These are phyloP conservation scores for Odocoileus virginianus DNA, from an alignment of 2,113 vertebrate species.

Conservation along the genomic window DNA sequence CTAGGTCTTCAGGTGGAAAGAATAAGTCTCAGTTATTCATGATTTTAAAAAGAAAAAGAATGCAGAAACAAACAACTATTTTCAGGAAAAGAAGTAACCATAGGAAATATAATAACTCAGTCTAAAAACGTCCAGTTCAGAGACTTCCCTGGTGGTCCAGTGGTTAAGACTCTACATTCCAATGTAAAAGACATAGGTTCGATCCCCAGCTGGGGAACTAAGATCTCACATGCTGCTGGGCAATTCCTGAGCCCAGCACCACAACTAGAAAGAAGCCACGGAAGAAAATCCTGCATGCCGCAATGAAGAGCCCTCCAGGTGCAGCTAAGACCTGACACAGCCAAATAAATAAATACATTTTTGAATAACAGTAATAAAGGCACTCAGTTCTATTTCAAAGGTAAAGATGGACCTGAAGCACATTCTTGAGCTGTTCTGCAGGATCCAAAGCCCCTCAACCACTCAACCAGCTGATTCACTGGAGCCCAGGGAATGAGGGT, in stretches of 20 bases:
- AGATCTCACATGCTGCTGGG: neutral
- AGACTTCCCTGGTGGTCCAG: neutral
- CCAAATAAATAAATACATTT: neutral
- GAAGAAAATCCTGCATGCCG: neutral
- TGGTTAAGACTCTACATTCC: neutral
- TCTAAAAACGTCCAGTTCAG: neutral
- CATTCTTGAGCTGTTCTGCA: neutral
- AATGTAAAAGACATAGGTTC: neutral
- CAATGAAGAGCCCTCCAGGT: neutral
- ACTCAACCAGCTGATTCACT: neutral
- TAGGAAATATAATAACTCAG: neutral
- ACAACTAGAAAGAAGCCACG: neutral
- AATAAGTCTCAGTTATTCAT: neutral
- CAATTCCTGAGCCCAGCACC: neutral
- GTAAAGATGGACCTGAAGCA: neutral
- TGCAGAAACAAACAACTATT: neutral
- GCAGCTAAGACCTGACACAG: neutral
- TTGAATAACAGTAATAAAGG: neutral
- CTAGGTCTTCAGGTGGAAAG: neutral
- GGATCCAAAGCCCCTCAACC: neutral
- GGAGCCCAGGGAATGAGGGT: neutral
- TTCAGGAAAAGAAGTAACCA: neutral
- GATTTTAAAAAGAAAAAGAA: neutral
- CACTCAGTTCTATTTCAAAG: neutral
- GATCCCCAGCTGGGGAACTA: neutral